Evolutionary conservation across 2,113 vertebrate species (phyloP), one percentile per base, ranked within the genome.

Genomic region (Cavia aperea): DNA sequence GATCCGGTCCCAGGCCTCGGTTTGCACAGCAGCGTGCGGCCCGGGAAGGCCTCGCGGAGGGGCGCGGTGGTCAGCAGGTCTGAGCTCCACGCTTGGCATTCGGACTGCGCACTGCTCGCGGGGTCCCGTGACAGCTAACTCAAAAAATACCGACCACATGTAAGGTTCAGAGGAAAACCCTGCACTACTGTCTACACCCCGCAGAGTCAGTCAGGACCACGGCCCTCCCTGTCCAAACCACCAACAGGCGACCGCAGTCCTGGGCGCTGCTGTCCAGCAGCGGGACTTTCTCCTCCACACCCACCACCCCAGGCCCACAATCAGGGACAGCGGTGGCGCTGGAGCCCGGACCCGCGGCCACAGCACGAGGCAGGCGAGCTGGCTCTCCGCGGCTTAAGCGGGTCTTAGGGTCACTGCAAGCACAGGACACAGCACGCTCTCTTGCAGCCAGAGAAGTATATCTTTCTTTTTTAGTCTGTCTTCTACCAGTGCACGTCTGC

Each of bases 151-250:
- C 65, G 36, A 66, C 9, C 66, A 36, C 65, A 5, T 66, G 31
- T 2, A 7, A 68, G 33, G 29, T 36, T 36, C 6, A 36, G 16
- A 70, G 33, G 33, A 36, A 8, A 70, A 7, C 66, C 66, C 36
- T 3, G 66, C 15, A 4, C 66, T 18, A 7, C 66, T 19, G 66
- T 19, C 18, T 4, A 36, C 1, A 7, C 66, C 15, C 66, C 6
- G 14, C 15, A 11, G 66, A 33, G 15, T 1, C 31, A 8, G 33
- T 36, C 2, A 8, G 7, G 14, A 6, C 33, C 5, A 2, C 39
- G 7, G 66, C 33, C 33, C 33, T 0, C 33, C 36, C 36, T n/a
- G 66, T 68, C 33, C 33, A 18, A 18, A 68, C 13, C 66, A 18
- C 66, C 66, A 7, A 33, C 36, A 68, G 33, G 66, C 65, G 31